phyloP scores from a whole-genome alignment of 2,888 invertebrate genomes.

The Aspidiotus destructor region DNA sequence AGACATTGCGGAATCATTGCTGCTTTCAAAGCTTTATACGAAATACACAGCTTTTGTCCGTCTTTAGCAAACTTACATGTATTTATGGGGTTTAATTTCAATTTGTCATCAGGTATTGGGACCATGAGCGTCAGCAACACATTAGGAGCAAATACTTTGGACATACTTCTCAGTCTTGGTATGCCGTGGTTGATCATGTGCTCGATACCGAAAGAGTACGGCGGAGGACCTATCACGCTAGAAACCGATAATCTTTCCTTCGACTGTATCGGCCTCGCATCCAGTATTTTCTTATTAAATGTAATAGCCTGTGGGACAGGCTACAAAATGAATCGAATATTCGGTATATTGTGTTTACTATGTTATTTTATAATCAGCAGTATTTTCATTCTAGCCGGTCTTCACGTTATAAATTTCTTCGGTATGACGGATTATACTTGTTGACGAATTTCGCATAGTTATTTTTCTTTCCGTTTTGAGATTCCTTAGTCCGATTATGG shows the following conservation, averaged over 20 bases:
- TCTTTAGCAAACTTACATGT: too few relatives aligned
- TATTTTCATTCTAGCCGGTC: constrained; percentile 67
- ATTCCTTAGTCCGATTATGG: too few relatives aligned
- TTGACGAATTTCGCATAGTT: not conserved
- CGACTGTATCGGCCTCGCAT: constrained; percentile 64
- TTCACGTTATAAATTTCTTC: constrained; percentile 51
- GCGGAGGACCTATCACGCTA: constrained; percentile 50
- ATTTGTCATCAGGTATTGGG: constrained; percentile 57
- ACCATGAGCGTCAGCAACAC: constrained; percentile 81
- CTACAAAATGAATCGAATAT: constrained; percentile 57
- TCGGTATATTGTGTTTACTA: constrained; percentile 56
- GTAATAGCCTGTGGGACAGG: constrained; percentile 55
- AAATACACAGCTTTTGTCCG: too few relatives aligned
- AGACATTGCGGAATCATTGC: too few relatives aligned
- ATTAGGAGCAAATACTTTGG: constrained; percentile 73
- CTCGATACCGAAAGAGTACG: constrained; percentile 43
- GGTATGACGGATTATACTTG: not conserved
- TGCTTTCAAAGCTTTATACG: too few relatives aligned
- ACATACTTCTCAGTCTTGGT: constrained; percentile 71
- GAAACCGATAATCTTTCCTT: constrained; percentile 71
- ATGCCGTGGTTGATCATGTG: constrained; percentile 76
- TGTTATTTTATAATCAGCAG: constrained; percentile 62
- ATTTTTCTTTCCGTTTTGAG: too few relatives aligned
- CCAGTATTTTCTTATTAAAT: constrained; percentile 63
- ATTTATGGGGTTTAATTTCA: not conserved